Conservation (phyloP, 2,888 invertebrate genomes). For the Erynnis tages region DNA sequence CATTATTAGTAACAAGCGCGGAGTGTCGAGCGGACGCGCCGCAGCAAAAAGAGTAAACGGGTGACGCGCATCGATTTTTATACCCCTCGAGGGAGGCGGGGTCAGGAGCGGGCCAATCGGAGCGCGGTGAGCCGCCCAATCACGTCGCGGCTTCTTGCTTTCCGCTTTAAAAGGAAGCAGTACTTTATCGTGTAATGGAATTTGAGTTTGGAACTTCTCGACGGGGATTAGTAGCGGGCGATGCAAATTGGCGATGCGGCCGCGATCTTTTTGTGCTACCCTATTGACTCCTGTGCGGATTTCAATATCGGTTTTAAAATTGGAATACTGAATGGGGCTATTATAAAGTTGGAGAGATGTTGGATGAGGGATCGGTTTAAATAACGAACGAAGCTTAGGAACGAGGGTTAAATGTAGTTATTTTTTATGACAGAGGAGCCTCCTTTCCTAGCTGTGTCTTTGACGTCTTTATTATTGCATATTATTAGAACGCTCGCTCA, state of each 20-base stretch:
- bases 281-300: conserved; percentile 22
- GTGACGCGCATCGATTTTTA: conserved; percentile 76
- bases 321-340: conserved; percentile 2
- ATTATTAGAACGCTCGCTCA: too few species aligned
- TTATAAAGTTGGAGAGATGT: conserved; percentile 3
- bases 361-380: not conserved
- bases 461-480: too few species aligned
- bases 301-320: conserved; percentile 21
- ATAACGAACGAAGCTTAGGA: too few species aligned
- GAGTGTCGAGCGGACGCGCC: conserved; percentile 69
- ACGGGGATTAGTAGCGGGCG: conserved; percentile 62
- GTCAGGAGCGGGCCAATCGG: conserved; percentile 71
- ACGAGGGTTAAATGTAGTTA: not conserved
- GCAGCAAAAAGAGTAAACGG: conserved; percentile 64
- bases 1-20: conserved; percentile 73
- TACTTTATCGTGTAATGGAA: conserved; percentile 73
- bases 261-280: conserved; percentile 38
- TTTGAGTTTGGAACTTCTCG: conserved; percentile 66
- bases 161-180: conserved; percentile 59
- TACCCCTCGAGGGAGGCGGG: conserved; percentile 72
- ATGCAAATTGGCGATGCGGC: conserved; percentile 63
- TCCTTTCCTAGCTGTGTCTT: too few species aligned
- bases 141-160: conserved; percentile 61
- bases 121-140: conserved; percentile 74
- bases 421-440: too few species aligned